Conservation (phyloP, 2,113 vertebrate species). For the Syngnathoides biaculeatus region DNA sequence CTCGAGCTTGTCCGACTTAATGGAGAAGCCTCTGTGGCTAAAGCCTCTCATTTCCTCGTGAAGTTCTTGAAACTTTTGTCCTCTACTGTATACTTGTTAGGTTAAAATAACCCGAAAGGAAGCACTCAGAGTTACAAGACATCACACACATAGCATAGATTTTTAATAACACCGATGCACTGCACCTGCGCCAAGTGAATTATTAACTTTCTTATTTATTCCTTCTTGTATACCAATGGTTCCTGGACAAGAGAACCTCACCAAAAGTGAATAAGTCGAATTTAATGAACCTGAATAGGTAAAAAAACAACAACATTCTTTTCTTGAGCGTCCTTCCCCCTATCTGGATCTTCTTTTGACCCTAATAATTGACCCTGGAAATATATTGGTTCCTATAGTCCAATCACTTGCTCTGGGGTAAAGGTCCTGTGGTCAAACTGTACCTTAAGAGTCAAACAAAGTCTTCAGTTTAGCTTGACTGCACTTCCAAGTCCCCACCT, state of each 20-base stretch:
- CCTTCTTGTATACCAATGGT: not conserved
- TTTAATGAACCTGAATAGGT: not conserved
- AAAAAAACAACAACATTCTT: too few relatives aligned
- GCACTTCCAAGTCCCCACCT: conserved; percentile 21
- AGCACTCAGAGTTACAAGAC: not conserved
- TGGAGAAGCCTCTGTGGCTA: conserved; percentile 24
- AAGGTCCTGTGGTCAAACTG: not conserved
- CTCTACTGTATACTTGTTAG: not conserved
- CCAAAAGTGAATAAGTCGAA: not conserved
- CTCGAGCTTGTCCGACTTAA: conserved; percentile 37
- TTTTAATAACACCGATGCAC: not conserved
- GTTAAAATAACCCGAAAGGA: too few relatives aligned
- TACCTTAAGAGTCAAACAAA: conserved; percentile 8
- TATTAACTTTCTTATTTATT: not conserved
- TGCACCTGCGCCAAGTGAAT: too few relatives aligned
- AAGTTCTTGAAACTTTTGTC: not conserved
- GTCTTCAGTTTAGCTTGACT: conserved; percentile 54
- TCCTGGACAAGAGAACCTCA: not conserved
- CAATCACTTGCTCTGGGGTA: not conserved
- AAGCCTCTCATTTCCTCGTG: not conserved
- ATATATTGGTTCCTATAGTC: not conserved
- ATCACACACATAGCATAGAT: not conserved
- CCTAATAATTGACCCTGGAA: not conserved
- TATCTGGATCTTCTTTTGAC: too few relatives aligned
- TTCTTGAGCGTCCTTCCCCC: too few relatives aligned